A percentile compares a stretch with the other conserved stretches of the same genome.
phyloP scores from a whole-genome alignment of 2,113 vertebrate genomes.

The Strix uralensis region DNA sequence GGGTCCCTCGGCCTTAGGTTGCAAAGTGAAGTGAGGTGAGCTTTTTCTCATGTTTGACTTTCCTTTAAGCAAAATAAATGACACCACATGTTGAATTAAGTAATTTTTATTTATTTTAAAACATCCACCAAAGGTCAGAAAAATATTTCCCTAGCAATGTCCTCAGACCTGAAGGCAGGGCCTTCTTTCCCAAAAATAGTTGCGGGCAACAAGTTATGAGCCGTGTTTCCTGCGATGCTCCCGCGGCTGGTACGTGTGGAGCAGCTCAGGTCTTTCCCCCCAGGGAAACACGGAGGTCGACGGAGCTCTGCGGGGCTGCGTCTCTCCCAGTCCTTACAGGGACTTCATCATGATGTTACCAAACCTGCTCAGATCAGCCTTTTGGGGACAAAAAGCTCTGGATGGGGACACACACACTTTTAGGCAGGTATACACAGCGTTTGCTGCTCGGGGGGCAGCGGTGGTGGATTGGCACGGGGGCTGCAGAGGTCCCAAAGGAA shows the following conservation, averaged over 20 bases:
- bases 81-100: background rate
- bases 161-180: background rate
- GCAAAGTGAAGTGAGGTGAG: background rate
- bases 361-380: background rate
- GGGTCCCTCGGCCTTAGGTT: background rate
- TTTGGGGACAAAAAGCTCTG: background rate
- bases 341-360: fast-evolving
- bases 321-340: background rate
- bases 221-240: background rate
- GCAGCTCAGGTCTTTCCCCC: background rate
- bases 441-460: background rate
- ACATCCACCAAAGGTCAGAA: background rate
- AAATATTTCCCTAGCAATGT: background rate
- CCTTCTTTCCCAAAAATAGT: background rate
- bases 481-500: background rate
- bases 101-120: background rate
- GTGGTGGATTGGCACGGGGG: fast-evolving
- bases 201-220: fast-evolving
- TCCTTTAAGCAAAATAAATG: background rate
- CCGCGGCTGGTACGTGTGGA: background rate
- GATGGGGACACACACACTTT: fast-evolving
- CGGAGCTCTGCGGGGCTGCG: fast-evolving
- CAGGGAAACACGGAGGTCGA: fast-evolving
- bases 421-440: fast-evolving
- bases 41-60: background rate